phyloP scores from a whole-genome alignment of 1,140 invertebrate genomes.

The Drosophila lowei region DNA sequence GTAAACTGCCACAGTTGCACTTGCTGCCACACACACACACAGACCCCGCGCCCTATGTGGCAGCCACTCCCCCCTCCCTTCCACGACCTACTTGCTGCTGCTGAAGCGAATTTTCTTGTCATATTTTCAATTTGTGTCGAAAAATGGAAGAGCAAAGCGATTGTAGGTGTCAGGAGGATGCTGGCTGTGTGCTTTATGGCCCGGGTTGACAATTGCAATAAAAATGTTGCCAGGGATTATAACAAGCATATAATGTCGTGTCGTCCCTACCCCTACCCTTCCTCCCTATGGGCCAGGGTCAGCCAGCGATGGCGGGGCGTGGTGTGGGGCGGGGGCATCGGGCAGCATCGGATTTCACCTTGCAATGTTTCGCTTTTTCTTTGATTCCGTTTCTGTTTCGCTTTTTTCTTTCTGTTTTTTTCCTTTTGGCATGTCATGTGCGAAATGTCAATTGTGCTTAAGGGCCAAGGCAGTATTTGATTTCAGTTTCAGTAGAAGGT shows the following conservation, averaged over 20 bases:
- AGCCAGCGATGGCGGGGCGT: slow-evolving; percentile 48
- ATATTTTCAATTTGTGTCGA: slow-evolving; percentile 80
- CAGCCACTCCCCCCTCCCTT: too few relatives aligned
- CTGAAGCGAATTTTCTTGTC: slow-evolving; percentile 78
- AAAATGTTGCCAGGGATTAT: slow-evolving; percentile 79
- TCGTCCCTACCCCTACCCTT: slow-evolving; percentile 1
- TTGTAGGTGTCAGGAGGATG: slow-evolving; percentile 67
- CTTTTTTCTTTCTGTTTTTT: slow-evolving; percentile 34
- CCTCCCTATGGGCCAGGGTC: slow-evolving; percentile 30
- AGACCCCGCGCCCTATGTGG: too few relatives aligned
- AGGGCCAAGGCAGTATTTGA: slow-evolving; percentile 73
- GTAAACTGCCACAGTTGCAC: slow-evolving; percentile 71
- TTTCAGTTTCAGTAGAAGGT: slow-evolving; percentile 52
- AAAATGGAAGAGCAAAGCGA: slow-evolving; percentile 32
- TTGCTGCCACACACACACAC: slow-evolving; percentile 3
- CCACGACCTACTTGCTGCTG: slow-evolving; percentile 59
- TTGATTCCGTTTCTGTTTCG: slow-evolving; percentile 31
- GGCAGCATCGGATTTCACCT: slow-evolving; percentile 60
- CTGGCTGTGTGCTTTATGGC: slow-evolving; percentile 63
- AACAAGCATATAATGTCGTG: slow-evolving; percentile 76
- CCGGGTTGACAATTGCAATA: slow-evolving; percentile 78
- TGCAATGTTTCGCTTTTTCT: slow-evolving; percentile 39
- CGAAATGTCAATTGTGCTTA: slow-evolving; percentile 77
- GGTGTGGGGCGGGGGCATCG: too few relatives aligned
- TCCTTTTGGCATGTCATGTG: slow-evolving; percentile 63